Percentiles rank a stretch among this genome's conserved stretches.
phyloP scores from a whole-genome alignment of 2,888 invertebrate species.

The Agonopterix alstromeriana region DNA sequence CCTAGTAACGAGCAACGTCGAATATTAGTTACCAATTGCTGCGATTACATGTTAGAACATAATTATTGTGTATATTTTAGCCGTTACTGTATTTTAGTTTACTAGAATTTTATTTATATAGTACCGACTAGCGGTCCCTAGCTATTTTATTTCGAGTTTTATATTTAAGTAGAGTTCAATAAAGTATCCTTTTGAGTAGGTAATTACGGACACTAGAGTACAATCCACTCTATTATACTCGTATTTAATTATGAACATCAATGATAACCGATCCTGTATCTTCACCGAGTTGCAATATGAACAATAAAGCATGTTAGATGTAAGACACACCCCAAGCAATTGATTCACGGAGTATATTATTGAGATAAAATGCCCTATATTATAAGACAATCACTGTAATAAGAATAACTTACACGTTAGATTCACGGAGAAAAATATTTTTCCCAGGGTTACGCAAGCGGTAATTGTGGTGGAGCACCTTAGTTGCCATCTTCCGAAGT shows the following conservation, averaged over 20 bases:
- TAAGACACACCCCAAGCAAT: constrained; percentile 58
- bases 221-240: constrained; percentile 31
- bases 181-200: constrained; percentile 32
- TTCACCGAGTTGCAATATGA: constrained; percentile 43
- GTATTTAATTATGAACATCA: constrained; percentile 11
- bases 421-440: constrained; percentile 77
- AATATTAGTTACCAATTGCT: constrained; percentile 50
- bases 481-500: constrained; percentile 76
- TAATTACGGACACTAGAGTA: constrained; percentile 32
- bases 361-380: constrained; percentile 37
- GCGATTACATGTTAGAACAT: constrained; percentile 54
- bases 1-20: constrained; percentile 23
- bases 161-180: constrained; percentile 43
- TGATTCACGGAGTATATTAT: constrained; percentile 46
- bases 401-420: constrained; percentile 73
- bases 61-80: constrained; percentile 31
- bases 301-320: constrained; percentile 56
- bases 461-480: constrained; percentile 77
- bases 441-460: constrained; percentile 77
- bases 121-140: constrained; percentile 63
- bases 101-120: constrained; percentile 46
- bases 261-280: constrained; percentile 29
- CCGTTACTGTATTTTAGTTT: constrained; percentile 50
- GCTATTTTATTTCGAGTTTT: constrained; percentile 47
- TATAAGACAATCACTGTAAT: constrained; percentile 66